Base-by-base conservation (phyloP, 2,797 vertebrate genomes). In the Eulemur albifrons region DNA sequence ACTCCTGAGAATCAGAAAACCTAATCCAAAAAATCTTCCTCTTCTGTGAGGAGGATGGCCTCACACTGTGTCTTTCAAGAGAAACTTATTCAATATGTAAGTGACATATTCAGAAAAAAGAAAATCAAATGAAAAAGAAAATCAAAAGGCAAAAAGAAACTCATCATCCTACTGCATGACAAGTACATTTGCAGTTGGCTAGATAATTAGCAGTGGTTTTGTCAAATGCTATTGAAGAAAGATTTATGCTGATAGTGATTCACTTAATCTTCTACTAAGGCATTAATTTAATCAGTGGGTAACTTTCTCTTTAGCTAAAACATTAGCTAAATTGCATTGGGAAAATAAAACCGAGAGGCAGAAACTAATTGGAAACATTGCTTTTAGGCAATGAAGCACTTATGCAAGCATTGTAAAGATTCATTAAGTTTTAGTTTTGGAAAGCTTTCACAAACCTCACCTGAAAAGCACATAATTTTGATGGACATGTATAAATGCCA, bases 301-400 rank as follows among this genome's bases (percentile, higher is more conserved):
- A n/a, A 38, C 79, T 80, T 93, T 90, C 59, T 88, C 52, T 72
- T 92, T 69, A 91, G 72, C 27, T 67, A 50, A 88, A 92, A 81
- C 48, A 91, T 90, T 93, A 89, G 86, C 38, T 93, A 93, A 94
- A 94, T 93, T 94, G 38, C n/a, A 27, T 20, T 86, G 92, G 69
- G 57, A 88, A 96, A 94, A 91, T 94, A 96, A 94, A 97, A 94
- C 82, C 30, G 79, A 91, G 52, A 90, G 48, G 86, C 88, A 72
- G 93, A 95, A 93, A 61, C 82, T 93, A 96, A 96, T 83, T 96
- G 40, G 17, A 96, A 94, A 90, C 61, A 54, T 35, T 95, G 90
- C 67, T 92, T 96, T 92, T 88, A 73, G 40, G 27, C 85, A 92
- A 96, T 77, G 38, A 90, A 91, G 35, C 40, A 73, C 69, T 88